These are phyloP conservation scores for Bombus fervidus DNA, from an alignment of 1,140 invertebrate genomes.

Conservation along the genomic window DNA sequence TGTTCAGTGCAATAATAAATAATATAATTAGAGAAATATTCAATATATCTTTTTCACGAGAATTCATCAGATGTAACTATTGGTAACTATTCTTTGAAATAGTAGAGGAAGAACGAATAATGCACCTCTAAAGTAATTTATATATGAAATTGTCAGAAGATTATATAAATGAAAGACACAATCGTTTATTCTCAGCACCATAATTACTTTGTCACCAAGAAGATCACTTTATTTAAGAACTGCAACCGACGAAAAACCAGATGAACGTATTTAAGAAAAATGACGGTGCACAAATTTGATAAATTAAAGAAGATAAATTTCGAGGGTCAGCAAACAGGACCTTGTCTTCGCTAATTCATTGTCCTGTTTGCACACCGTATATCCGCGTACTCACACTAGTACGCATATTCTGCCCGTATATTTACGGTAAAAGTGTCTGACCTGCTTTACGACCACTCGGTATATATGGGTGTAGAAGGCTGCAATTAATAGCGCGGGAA, in stretches of 20 bases:
- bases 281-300: neutral
- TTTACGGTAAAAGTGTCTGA: slow-evolving; percentile 72
- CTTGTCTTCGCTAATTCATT: slow-evolving; percentile 22
- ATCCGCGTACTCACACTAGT: too few relatives aligned
- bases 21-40: neutral
- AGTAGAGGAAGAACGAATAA: neutral
- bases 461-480: slow-evolving; percentile 95
- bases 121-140: neutral
- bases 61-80: neutral
- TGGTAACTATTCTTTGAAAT: too few relatives aligned
- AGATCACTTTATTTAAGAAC: too few relatives aligned
- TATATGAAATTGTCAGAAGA: neutral
- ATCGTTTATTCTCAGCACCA: too few relatives aligned
- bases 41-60: neutral
- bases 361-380: slow-evolving; percentile 8
- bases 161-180: neutral
- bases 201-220: too few relatives aligned
- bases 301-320: slow-evolving; percentile 12
- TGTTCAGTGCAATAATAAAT: neutral
- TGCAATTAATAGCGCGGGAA: slow-evolving; percentile 91
- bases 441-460: slow-evolving; percentile 93
- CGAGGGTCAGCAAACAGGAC: neutral
- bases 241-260: neutral
- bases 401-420: neutral
- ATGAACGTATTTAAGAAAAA: neutral